phyloP scores from a whole-genome alignment of 2,888 invertebrate genomes.

The Hesperia comma region DNA sequence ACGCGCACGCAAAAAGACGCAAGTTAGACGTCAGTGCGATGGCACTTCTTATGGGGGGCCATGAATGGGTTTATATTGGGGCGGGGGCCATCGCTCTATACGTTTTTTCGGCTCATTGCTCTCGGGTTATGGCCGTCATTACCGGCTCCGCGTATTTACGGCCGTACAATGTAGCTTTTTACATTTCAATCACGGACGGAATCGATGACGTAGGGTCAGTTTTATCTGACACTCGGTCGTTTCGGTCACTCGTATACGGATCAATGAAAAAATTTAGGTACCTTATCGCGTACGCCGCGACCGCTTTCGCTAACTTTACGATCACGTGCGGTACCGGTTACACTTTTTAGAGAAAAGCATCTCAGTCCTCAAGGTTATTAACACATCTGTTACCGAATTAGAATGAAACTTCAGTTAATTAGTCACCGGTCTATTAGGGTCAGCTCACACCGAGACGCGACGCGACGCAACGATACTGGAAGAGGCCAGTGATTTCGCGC shows the following conservation, averaged over 20 bases:
- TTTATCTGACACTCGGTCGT: conserved; percentile 22
- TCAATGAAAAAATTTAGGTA: conserved; percentile 21
- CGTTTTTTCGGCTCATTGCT: conserved; percentile 77
- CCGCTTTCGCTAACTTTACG: not conserved
- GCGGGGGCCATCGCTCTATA: conserved; percentile 56
- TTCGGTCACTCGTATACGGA: conserved; percentile 20
- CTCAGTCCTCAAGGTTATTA: too few species aligned
- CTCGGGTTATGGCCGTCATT: conserved; percentile 74
- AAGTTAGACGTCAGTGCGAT: not conserved
- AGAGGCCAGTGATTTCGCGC: too few species aligned
- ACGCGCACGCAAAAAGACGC: not conserved
- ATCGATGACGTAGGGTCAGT: conserved; percentile 27
- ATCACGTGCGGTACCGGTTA: too few species aligned
- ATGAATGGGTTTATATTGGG: conserved; percentile 45
- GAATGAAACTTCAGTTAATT: too few species aligned
- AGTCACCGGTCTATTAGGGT: too few species aligned
- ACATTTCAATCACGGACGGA: conserved; percentile 68
- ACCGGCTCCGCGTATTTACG: conserved; percentile 74
- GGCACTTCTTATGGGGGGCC: conserved; percentile 49
- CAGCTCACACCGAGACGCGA: too few species aligned
- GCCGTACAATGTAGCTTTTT: conserved; percentile 62
- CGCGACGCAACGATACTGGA: too few species aligned
- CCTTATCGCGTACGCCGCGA: conserved; percentile 13
- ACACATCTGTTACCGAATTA: too few species aligned
- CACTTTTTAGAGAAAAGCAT: too few species aligned